These are phyloP conservation scores for Coelinius sp. DNA, from an alignment of 2,888 invertebrate genomes.

Conservation along the genomic window DNA sequence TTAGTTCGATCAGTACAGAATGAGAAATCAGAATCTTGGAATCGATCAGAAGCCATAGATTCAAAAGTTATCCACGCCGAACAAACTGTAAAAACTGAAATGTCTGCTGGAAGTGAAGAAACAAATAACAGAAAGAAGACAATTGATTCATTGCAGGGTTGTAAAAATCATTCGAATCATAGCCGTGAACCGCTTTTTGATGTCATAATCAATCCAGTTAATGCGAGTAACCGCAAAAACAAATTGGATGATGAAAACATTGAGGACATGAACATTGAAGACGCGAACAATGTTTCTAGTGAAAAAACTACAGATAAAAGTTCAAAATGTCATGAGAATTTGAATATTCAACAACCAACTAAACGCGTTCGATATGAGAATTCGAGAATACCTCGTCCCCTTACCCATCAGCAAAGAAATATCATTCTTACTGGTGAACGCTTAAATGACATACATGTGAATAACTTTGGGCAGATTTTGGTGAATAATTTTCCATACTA, in stretches of 20 bases:
- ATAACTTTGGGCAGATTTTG: conserved; percentile 29
- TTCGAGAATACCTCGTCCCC: neutral
- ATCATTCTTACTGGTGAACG: neutral
- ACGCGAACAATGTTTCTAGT: neutral
- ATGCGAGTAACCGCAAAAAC: no score
- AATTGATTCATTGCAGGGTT: no score
- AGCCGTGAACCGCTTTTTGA: no score
- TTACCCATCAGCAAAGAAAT: neutral
- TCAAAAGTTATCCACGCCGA: no score
- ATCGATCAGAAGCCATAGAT: no score
- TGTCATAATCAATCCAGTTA: no score
- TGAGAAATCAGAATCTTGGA: neutral
- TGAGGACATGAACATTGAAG: no score
- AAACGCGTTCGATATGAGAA: neutral
- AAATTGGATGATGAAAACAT: no score
- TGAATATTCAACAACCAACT: neutral
- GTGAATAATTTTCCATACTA: conserved; percentile 11
- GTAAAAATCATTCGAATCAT: no score
- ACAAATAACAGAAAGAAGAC: no score
- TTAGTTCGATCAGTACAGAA: neutral
- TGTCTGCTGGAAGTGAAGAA: no score
- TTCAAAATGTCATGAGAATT: neutral
- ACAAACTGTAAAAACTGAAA: no score
- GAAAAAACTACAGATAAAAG: neutral
- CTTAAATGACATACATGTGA: conserved; percentile 36